phyloP scores from a whole-genome alignment of 2,113 vertebrate species.

The Kryptolebias marmoratus region DNA sequence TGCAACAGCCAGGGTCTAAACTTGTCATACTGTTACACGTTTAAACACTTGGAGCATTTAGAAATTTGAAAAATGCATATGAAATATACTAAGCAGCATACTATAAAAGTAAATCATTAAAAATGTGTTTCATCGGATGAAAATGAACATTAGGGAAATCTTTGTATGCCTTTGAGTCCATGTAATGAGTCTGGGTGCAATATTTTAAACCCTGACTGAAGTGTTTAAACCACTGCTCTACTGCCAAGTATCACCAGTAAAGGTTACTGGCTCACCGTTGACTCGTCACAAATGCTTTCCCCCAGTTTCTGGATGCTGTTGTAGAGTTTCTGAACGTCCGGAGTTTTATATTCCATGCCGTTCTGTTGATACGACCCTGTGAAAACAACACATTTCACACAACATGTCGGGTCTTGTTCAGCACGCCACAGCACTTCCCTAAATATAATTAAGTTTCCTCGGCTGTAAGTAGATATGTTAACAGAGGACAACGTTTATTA shows the following conservation, averaged over 20 bases:
- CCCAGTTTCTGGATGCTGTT: conserved; percentile 69
- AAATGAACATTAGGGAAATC: too few relatives aligned
- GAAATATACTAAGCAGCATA: too few relatives aligned
- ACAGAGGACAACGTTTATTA: neutral
- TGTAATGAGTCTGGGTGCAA: too few relatives aligned
- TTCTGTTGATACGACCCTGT: conserved; percentile 60
- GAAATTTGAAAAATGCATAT: too few relatives aligned
- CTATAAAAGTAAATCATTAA: too few relatives aligned
- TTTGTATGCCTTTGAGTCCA: too few relatives aligned
- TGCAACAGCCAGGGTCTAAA: conserved; percentile 44
- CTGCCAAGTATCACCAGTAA: neutral
- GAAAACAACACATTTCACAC: conserved; percentile 6
- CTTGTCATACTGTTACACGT: neutral
- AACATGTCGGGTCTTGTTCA: neutral
- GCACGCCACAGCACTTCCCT: too few relatives aligned
- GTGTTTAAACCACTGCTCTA: too few relatives aligned
- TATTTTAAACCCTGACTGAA: too few relatives aligned
- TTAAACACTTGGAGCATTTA: too few relatives aligned
- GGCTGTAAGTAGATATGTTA: neutral
- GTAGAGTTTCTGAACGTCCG: conserved; percentile 65
- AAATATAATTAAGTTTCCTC: neutral
- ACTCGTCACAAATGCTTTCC: neutral
- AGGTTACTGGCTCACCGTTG: conserved; percentile 59
- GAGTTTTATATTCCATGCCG: conserved; percentile 49
- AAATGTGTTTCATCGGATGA: too few relatives aligned